Percentiles rank a stretch among this genome's conserved stretches.
Conservation (phyloP, 2,113 vertebrate genomes). For the Alethe diademata region DNA sequence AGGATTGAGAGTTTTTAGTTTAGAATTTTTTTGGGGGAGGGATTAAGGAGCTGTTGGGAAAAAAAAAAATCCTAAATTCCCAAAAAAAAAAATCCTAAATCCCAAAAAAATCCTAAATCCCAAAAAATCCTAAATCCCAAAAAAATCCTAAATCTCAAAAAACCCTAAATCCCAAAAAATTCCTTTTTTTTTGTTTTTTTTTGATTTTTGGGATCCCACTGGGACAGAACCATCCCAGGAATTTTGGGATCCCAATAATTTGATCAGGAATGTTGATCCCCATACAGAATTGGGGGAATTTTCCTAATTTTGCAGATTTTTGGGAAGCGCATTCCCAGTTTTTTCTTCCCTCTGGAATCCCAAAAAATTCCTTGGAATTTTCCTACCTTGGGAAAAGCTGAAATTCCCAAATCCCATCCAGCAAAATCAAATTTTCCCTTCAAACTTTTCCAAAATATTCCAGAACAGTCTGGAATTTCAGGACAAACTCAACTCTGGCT, state of each 20-base stretch:
- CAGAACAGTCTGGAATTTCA: background rate
- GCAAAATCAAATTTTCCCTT: background rate
- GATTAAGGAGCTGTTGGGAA: background rate
- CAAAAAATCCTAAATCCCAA: no score
- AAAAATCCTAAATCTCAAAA: no score
- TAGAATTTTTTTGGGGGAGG: rapidly evolving
- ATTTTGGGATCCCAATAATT: background rate
- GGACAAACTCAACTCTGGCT: rapidly evolving
- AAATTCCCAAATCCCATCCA: background rate
- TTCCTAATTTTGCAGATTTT: rapidly evolving
- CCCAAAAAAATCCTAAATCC: no score
- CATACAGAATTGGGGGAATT: background rate
- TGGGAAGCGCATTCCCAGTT: background rate
- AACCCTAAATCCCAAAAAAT: no score
- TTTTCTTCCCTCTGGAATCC: rapidly evolving
- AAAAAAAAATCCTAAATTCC: no score
- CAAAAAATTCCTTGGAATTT: background rate
- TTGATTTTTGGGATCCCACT: background rate
- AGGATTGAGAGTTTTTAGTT: background rate
- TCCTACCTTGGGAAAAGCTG: background rate
- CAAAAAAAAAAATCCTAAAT: background rate
- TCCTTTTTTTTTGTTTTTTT: no score
- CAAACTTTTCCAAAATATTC: background rate
- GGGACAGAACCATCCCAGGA: background rate
- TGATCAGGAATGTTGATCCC: background rate